Conservation (phyloP, 2,797 vertebrate species). For the Menidia menidia region DNA sequence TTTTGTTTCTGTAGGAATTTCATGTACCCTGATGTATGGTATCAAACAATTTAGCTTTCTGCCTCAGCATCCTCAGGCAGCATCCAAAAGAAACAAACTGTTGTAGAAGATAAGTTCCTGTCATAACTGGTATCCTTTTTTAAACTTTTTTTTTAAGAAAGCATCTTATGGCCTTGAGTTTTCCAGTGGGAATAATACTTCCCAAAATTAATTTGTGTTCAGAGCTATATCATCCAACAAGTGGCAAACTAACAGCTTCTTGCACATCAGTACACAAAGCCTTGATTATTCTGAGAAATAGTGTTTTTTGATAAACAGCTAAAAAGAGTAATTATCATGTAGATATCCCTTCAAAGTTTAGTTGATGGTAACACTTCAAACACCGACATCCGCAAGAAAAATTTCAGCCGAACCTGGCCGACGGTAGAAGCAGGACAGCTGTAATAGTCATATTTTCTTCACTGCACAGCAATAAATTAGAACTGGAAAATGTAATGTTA, state of each 20-base stretch:
- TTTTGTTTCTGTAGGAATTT: no score
- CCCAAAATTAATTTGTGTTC: not conserved
- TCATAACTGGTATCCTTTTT: no score
- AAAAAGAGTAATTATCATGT: not conserved
- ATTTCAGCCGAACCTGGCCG: conserved; percentile 26
- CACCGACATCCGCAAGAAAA: conserved; percentile 11
- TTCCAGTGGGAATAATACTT: not conserved
- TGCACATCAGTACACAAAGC: not conserved
- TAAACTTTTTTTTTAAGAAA: no score
- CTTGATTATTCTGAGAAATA: not conserved
- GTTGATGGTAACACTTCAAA: conserved; percentile 34
- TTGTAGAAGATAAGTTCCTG: no score
- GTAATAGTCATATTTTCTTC: conserved; percentile 76
- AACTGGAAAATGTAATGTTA: conserved; percentile 63
- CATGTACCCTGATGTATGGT: no score
- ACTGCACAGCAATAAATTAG: conserved; percentile 75
- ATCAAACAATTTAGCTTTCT: no score
- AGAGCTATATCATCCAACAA: not conserved
- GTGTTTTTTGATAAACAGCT: not conserved
- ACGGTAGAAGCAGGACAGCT: conserved; percentile 59
- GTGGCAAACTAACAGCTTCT: no score
- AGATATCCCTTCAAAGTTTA: conserved; percentile 5
- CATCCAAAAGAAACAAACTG: no score
- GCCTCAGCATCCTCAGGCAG: no score
- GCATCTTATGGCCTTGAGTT: no score